Evolutionary conservation across 2,888 invertebrate genomes (phyloP), one percentile per base, ranked within the genome.

Genomic region (Plagodis dolabraria): DNA sequence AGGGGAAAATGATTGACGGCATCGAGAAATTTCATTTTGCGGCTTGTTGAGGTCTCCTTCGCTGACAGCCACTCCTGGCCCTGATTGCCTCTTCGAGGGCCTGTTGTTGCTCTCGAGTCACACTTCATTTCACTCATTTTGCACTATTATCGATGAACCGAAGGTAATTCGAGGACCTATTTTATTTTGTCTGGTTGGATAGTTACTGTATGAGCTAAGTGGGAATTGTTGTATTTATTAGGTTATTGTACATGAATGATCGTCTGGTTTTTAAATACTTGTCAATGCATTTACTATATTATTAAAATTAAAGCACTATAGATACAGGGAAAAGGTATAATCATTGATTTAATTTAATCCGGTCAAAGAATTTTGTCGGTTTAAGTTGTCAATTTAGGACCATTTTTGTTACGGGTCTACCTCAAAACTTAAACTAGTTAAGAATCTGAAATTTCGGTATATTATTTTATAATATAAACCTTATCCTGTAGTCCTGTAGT

Each of bases 1-100:
- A 86, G 92, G 92, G 92, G 89, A 87, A 91, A 89, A 91, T 92
- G 92, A 92, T 92, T 89, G 92, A 92, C 92, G 83, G 85, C 82
- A 75, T 81, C 82, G 83, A 86, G 90, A 90, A 87, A 90, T 87
- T 92, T 92, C 89, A 92, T 92, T 92, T 91, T 90, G 92, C 78
- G 92, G 92, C 88, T 86, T 87, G 87, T 92, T 86, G 90, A 91
- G 87, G 82, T 81, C 82, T 82, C 83, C 80, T 79, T 77, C 78
- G 79, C 77, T 75, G 69, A 65, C 67, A 67, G 76, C 79, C 77
- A 80, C 80, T 79, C 71, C 71, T 72, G 70, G 45, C 36, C 34
- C 40, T 34, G 84, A 85, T 85, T 87, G 85, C 86, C 83, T 83
- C 73, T 77, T 84, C 76, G 74, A 87, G 83, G 73, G 79, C 80